phyloP scores from a whole-genome alignment of 2,113 vertebrate genomes.

The Albula goreensis region DNA sequence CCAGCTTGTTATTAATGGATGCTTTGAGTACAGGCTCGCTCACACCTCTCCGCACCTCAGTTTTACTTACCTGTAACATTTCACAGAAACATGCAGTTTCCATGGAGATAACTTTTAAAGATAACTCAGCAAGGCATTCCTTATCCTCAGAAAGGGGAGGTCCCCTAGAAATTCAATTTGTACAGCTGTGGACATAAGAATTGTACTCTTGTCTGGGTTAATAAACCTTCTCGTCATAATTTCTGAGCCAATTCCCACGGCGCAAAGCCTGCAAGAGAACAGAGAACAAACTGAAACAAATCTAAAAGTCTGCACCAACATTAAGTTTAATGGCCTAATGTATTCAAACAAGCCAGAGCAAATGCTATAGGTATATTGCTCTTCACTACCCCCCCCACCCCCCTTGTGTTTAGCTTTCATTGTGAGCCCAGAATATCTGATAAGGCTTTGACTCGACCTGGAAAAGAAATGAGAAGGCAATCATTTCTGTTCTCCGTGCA shows the following conservation, averaged over 20 bases:
- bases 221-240: neutral
- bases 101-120: neutral
- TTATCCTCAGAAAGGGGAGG: neutral
- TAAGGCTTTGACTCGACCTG: conserved; percentile 1
- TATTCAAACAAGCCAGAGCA: conserved; percentile 2
- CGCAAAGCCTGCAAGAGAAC: neutral
- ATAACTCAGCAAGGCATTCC: neutral
- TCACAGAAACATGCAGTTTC: neutral
- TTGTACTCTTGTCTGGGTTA: neutral
- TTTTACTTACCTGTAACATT: neutral
- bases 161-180: neutral
- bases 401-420: conserved; percentile 17
- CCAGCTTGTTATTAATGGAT: neutral
- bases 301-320: neutral
- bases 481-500: conserved; percentile 25
- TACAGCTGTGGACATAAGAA: neutral
- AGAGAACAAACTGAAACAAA: neutral
- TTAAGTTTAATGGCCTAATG: conserved; percentile 6
- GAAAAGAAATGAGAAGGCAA: conserved; percentile 19
- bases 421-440: conserved; percentile 18
- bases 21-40: neutral
- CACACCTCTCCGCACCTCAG: neutral
- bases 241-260: neutral
- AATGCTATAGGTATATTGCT: neutral
- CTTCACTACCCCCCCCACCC: neutral